Conservation (phyloP, 2,888 invertebrate species). For the Phaonia tiefii region DNA sequence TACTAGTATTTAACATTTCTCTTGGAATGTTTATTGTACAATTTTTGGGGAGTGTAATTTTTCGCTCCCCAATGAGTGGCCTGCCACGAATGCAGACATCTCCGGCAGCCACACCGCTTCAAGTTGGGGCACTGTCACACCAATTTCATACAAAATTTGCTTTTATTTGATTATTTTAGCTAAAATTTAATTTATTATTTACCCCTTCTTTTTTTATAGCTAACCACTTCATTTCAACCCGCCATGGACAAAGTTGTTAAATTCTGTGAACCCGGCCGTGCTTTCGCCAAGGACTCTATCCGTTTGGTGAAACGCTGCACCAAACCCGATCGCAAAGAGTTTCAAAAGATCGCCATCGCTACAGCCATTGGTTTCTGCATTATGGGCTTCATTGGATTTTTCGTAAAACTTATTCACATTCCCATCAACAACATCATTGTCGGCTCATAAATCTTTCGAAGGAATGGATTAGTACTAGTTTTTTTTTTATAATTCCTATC, state of each 20-base stretch:
- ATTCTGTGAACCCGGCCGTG: constrained; percentile 96
- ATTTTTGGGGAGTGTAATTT: too few species aligned
- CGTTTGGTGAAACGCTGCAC: constrained; percentile 99
- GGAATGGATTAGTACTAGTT: constrained; percentile 41
- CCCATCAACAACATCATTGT: constrained; percentile 98
- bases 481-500: constrained; percentile 44
- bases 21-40: too few species aligned
- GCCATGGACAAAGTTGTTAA: constrained; percentile 98
- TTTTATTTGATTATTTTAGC: not conserved
- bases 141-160: not conserved
- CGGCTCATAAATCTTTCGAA: constrained; percentile 84
- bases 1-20: too few species aligned
- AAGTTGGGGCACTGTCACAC: constrained; percentile 25
- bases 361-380: constrained; percentile 99
- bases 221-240: constrained; percentile 48
- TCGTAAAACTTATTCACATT: constrained; percentile 99
- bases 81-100: constrained; percentile 73
- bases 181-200: constrained; percentile 24
- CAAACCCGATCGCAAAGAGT: constrained; percentile 99
- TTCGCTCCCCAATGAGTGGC: constrained; percentile 52
- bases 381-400: constrained; percentile 99
- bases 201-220: constrained; percentile 46
- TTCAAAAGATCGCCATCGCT: constrained; percentile 99
- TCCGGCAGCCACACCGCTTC: constrained; percentile 34
- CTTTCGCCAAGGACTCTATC: constrained; percentile 98